Percentiles rank a stretch among this genome's conserved stretches.
Conservation (phyloP, 2,113 vertebrate genomes). For the Nerophis ophidion region DNA sequence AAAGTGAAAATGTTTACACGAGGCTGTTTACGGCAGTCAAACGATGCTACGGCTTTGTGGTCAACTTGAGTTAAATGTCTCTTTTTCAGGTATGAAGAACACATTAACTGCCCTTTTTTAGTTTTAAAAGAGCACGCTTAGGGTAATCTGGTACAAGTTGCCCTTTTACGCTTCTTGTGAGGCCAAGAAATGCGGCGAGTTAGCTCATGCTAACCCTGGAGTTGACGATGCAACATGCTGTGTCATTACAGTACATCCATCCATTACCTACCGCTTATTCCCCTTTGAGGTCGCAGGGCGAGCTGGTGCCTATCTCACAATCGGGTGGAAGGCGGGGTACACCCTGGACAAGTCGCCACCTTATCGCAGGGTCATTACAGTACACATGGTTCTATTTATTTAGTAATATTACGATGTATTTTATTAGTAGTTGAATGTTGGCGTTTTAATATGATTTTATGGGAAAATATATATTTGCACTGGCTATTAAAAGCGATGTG, state of each 20-base stretch:
- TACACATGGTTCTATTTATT: too few relatives aligned
- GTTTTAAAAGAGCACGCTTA: accelerated
- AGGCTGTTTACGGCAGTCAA: constrained; percentile 43
- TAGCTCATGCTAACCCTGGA: constrained; percentile 28
- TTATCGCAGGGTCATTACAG: constrained; percentile 3
- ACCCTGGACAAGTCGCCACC: too few relatives aligned
- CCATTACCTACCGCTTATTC: too few relatives aligned
- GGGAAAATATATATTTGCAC: too few relatives aligned
- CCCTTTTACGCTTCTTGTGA: constrained; percentile 3
- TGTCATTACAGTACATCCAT: background rate
- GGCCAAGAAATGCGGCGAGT: constrained; percentile 7
- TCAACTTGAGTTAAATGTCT: constrained; percentile 40
- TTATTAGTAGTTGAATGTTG: too few relatives aligned
- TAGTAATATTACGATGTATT: too few relatives aligned
- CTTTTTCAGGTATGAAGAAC: constrained; percentile 46
- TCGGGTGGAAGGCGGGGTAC: too few relatives aligned
- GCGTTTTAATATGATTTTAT: too few relatives aligned
- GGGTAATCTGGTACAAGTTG: background rate
- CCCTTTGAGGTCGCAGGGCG: too few relatives aligned
- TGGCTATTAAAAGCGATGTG: too few relatives aligned
- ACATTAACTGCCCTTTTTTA: accelerated
- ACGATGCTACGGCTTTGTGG: constrained; percentile 2
- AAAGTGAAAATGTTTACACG: constrained; percentile 24
- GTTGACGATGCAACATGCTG: constrained; percentile 38
- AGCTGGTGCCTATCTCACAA: too few relatives aligned